Evolutionary conservation across 2,797 vertebrate genomes (phyloP).

Genomic region (Fistularia commersonii): DNA sequence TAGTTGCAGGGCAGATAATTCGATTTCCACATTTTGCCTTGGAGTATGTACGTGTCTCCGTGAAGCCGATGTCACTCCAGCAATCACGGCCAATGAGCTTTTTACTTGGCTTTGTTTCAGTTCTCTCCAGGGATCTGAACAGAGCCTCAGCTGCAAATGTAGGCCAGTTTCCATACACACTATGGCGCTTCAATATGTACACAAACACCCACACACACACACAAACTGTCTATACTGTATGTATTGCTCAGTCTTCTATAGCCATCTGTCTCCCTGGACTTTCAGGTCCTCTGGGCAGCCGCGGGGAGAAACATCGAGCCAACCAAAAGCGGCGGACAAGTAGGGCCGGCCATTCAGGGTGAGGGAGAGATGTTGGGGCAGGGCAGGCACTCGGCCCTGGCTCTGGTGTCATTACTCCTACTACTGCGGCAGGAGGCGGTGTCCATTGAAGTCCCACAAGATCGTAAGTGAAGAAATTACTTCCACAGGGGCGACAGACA

Average conservation of each 20-base stretch:
- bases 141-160: conserved; percentile 50
- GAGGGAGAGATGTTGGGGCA: conserved; percentile 69
- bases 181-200: conserved; percentile 11
- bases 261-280: conserved; percentile 19
- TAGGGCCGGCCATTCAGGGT: conserved; percentile 35
- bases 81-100: no score
- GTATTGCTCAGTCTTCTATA: not conserved
- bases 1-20: no score
- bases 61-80: no score
- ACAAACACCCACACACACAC: conserved; percentile 4
- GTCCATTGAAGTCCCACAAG: conserved; percentile 87
- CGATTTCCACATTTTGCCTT: no score
- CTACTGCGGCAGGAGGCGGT: conserved; percentile 69
- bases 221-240: conserved; percentile 4
- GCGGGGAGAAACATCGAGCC: conserved; percentile 20
- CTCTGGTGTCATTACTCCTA: conserved; percentile 70
- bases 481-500: no score
- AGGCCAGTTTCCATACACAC: conserved; percentile 36
- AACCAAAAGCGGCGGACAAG: not conserved
- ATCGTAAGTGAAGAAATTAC: conserved; percentile 90
- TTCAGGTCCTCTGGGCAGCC: conserved; percentile 33
- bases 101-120: no score
- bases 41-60: no score
- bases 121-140: conserved; percentile 17
- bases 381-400: conserved; percentile 49